Evolutionary conservation across 2,797 vertebrate species (phyloP).

Genomic region (Melanotaenia nigrans): DNA sequence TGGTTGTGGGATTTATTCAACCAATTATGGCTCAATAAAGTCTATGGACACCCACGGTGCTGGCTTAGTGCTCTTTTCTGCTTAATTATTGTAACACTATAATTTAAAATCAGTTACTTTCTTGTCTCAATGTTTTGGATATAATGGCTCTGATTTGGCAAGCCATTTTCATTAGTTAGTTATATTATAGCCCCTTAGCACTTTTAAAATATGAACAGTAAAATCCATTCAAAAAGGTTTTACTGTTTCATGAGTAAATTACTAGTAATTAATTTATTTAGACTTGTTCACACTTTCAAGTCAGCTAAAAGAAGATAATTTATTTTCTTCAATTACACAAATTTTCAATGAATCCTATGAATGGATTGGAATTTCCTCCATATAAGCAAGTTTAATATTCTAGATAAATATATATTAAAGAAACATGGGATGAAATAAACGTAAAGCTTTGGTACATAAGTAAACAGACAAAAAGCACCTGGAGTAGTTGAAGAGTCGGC

Average conservation of each 20-base stretch:
- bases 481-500: slow-evolving; percentile 93
- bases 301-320: too few relatives aligned
- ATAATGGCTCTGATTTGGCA: not conserved
- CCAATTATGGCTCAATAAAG: not conserved
- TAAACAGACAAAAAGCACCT: slow-evolving; percentile 78
- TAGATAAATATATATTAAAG: too few relatives aligned
- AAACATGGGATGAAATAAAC: not conserved
- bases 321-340: too few relatives aligned
- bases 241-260: not conserved
- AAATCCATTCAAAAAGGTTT: not conserved
- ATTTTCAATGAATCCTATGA: too few relatives aligned
- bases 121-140: not conserved
- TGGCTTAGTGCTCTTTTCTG: not conserved
- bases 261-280: not conserved
- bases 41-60: not conserved
- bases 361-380: not conserved
- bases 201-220: not conserved
- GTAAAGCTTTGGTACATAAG: not conserved
- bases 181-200: not conserved
- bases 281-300: too few relatives aligned
- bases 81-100: not conserved
- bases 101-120: not conserved
- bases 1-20: not conserved
- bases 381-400: not conserved
- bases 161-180: not conserved